Evolutionary conservation across 1,140 invertebrate genomes (phyloP).

Genomic region (Amyelois transitella): DNA sequence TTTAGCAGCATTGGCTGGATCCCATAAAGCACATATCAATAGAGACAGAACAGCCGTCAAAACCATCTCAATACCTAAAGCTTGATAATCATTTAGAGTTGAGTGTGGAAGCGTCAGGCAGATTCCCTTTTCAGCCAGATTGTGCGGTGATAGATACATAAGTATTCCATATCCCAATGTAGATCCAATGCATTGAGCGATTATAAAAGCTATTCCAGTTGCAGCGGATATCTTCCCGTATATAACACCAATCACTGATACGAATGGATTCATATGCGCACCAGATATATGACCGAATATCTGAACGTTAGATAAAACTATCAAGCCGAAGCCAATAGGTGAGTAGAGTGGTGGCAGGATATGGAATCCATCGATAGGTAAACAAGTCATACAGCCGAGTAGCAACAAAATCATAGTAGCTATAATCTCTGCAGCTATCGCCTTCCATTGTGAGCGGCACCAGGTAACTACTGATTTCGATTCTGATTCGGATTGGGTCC

Average conservation of each 20-base stretch:
- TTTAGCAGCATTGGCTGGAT: constrained; percentile 68
- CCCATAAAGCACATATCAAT: constrained; percentile 80
- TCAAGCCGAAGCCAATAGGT: constrained; percentile 44
- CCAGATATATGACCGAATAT: constrained; percentile 82
- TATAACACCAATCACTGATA: constrained; percentile 81
- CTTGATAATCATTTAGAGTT: constrained; percentile 50
- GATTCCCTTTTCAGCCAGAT: constrained; percentile 50
- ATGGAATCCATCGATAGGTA: constrained; percentile 30
- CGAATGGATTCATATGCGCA: constrained; percentile 85
- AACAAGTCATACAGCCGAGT: constrained; percentile 49
- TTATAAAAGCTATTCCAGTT: constrained; percentile 81
- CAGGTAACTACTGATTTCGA: constrained; percentile 19
- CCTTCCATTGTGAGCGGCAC: constrained; percentile 18
- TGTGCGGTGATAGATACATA: constrained; percentile 73
- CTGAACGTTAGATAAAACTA: constrained; percentile 72
- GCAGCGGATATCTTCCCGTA: constrained; percentile 73
- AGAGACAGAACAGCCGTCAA: constrained; percentile 82
- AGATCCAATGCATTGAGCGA: constrained; percentile 82
- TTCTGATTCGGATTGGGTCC: neutral
- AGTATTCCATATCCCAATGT: constrained; percentile 80
- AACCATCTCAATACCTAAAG: constrained; percentile 60
- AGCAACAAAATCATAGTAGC: constrained; percentile 44
- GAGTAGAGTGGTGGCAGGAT: constrained; percentile 30
- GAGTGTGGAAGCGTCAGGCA: constrained; percentile 77
- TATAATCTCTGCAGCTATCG: constrained; percentile 39